Conservation (phyloP, 2,113 vertebrate species). For the Megaceryle torquata region DNA sequence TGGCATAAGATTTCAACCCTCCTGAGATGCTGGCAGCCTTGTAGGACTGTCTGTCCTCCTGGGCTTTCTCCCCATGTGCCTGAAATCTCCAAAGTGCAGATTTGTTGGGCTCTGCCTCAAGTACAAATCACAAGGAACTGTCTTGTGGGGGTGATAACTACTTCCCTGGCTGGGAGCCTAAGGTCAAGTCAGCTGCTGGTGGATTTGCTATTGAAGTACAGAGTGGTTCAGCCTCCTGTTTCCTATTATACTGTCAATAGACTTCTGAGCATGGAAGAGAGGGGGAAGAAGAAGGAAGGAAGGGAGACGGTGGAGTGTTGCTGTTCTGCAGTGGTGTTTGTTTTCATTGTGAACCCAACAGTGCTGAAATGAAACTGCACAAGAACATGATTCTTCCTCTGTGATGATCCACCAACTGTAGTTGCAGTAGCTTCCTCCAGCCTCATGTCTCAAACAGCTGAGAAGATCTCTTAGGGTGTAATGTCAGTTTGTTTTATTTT, state of each 20-base stretch:
- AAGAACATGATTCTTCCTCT: not conserved
- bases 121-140: not conserved
- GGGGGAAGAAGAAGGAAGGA: not conserved
- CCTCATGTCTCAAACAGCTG: not conserved
- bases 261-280: not conserved
- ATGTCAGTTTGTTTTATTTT: slow-evolving; percentile 57
- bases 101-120: not conserved
- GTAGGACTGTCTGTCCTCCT: not conserved
- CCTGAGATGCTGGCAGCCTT: not conserved
- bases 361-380: not conserved
- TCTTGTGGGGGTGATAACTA: not conserved
- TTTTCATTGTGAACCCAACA: not conserved
- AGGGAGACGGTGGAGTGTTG: not conserved
- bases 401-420: not conserved
- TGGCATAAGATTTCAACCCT: not conserved
- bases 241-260: not conserved
- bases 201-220: not conserved
- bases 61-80: not conserved
- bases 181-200: not conserved
- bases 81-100: not conserved
- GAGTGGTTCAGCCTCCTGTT: not conserved
- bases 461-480: slow-evolving; percentile 16
- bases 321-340: not conserved
- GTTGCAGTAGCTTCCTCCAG: not conserved
- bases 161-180: not conserved